Conservation (phyloP, 2,797 vertebrate species). For the Halcyon badia region DNA sequence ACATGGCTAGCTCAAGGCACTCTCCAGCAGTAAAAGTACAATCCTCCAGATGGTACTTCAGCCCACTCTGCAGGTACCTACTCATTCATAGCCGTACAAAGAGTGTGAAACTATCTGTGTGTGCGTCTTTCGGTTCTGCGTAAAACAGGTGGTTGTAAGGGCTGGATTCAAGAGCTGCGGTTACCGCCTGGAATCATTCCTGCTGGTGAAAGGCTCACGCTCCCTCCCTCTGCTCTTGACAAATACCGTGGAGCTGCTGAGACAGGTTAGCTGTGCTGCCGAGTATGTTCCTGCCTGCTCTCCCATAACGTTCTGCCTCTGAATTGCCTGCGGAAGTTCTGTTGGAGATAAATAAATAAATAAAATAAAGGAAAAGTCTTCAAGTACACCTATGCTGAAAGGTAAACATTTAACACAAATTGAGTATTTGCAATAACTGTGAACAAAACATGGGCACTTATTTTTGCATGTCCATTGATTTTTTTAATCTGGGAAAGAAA, state of each 20-base stretch:
- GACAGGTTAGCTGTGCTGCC: background rate
- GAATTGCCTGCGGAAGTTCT: background rate
- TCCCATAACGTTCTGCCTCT: background rate
- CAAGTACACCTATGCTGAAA: background rate
- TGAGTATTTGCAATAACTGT: background rate
- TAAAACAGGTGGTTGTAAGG: background rate
- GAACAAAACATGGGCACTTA: background rate
- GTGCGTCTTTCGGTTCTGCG: fast-evolving
- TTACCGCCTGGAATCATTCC: background rate
- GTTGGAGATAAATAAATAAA: background rate
- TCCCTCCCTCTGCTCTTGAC: background rate
- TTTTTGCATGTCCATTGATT: background rate
- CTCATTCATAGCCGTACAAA: background rate
- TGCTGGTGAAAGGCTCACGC: background rate
- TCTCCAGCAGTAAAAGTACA: background rate
- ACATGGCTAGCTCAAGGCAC: fast-evolving
- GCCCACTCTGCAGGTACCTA: background rate
- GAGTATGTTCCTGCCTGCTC: background rate
- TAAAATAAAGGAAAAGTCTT: background rate
- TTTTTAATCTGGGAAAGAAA: background rate
- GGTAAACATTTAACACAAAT: fast-evolving
- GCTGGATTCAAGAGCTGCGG: background rate
- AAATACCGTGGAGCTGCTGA: background rate
- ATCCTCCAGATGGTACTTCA: background rate
- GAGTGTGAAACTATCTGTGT: background rate